Evolutionary conservation across 2,113 vertebrate genomes (phyloP).

Genomic region (Oryzias celebensis): DNA sequence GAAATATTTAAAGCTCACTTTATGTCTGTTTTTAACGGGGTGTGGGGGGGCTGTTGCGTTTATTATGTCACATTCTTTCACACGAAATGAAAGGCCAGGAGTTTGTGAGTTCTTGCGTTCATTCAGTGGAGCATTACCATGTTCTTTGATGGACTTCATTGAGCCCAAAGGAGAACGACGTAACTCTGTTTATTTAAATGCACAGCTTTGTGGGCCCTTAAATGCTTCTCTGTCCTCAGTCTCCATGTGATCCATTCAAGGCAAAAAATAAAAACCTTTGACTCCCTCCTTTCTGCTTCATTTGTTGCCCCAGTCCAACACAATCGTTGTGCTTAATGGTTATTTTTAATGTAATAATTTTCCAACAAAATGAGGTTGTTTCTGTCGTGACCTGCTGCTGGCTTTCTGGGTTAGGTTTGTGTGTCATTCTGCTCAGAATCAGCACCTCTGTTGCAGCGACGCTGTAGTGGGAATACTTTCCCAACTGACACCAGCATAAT

Average conservation of each 20-base stretch:
- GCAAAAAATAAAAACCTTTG: constrained; percentile 74
- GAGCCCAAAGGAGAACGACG: constrained; percentile 73
- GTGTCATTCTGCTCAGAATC: constrained; percentile 63
- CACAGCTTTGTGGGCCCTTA: constrained; percentile 74
- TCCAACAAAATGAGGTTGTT: constrained; percentile 60
- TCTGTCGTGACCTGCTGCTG: constrained; percentile 43
- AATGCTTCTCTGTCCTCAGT: constrained; percentile 73
- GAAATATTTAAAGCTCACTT: constrained; percentile 64
- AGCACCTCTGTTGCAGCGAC: constrained; percentile 31
- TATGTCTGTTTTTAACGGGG: constrained; percentile 54
- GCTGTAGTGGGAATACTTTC: constrained; percentile 50
- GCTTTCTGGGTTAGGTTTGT: constrained; percentile 35
- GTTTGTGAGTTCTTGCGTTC: constrained; percentile 65
- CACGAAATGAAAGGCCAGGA: constrained; percentile 66
- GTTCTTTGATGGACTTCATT: constrained; percentile 76
- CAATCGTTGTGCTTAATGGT: constrained; percentile 57
- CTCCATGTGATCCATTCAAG: constrained; percentile 68
- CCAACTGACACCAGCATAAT: constrained; percentile 61
- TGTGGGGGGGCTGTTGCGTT: constrained; percentile 35
- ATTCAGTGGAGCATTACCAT: constrained; percentile 75
- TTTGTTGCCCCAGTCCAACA: constrained; percentile 60
- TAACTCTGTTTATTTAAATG: constrained; percentile 77
- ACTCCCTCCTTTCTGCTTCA: constrained; percentile 67
- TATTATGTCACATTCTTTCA: constrained; percentile 77
- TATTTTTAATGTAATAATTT: constrained; percentile 70